Base-by-base conservation (phyloP, 30 jellyfish, hydroid and myxozoan species). In the Nemopilema nomurai region DNA sequence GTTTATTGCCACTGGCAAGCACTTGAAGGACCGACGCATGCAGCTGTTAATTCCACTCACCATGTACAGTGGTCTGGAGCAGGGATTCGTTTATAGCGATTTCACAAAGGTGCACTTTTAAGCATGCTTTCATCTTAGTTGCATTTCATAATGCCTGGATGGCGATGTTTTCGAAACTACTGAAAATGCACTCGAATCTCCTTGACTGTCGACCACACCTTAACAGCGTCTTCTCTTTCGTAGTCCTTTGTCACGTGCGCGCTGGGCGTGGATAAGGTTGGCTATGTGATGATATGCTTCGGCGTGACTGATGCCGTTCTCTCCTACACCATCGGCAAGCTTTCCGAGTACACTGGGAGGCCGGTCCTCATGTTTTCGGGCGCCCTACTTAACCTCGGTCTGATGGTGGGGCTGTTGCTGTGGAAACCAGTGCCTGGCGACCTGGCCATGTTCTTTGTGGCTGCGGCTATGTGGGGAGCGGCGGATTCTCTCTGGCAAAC, bases 51-150 rank as follows among this genome's bases (percentile, higher is more conserved):
- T 92, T 31, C 95, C 96, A 26, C 86, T 92, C 74, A 86, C 98
- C n/a, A 92, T 92, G 80, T 92, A 49, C 79, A 92, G 98, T 83
- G 98, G 98, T 3, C 74, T 92, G 79, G 98, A 92, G 79, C 98
- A 92, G 74, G 98, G 97, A 16, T 92, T 92, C 77, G 98, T 92
- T 62, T 92, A 80, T 79, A 97, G 96, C 8, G 98, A 92, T 64
- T 92, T 82, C 57, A 92, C 97, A 0, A 87, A 82, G 94, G 98
- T 92, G 29, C 1, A 74, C n/a, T n/a, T n/a, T n/a, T n/a, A n/a
- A n/a, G n/a, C n/a, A n/a, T n/a, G n/a, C n/a, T n/a, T n/a, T n/a
- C n/a, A n/a, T n/a, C n/a, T n/a, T n/a, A n/a, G n/a, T n/a, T n/a
- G n/a, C n/a, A n/a, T n/a, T n/a, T n/a, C n/a, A n/a, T n/a, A n/a